Conservation (phyloP, 2,888 invertebrate genomes). For the Atrina japonica region DNA sequence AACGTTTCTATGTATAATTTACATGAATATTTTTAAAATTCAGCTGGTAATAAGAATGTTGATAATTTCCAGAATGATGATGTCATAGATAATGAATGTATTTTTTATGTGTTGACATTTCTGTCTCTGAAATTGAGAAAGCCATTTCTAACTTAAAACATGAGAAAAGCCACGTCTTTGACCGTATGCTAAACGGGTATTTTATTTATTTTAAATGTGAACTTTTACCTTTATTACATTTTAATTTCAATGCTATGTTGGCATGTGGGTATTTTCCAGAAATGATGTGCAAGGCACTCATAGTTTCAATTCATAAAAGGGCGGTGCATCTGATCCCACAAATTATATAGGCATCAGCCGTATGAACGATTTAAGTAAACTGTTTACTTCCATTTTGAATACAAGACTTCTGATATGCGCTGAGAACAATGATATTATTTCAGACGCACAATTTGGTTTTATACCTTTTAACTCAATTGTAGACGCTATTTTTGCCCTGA, state of each 20-base stretch:
- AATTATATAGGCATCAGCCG: conserved; percentile 45
- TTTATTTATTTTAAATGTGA: conserved; percentile 30
- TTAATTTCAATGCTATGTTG: conserved; percentile 38
- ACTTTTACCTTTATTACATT: conserved; percentile 10
- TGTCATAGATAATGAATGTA: conserved; percentile 10
- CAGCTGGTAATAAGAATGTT: background rate
- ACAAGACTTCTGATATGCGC: conserved; percentile 38
- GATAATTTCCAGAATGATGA: background rate
- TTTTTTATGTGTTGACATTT: conserved; percentile 5
- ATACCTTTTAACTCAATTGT: conserved; percentile 31
- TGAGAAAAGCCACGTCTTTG: conserved; percentile 35
- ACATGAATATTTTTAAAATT: background rate
- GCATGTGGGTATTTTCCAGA: conserved; percentile 30
- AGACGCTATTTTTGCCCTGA: conserved; percentile 47
- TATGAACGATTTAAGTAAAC: conserved; percentile 42
- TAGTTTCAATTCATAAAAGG: conserved; percentile 46
- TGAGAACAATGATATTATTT: conserved; percentile 28
- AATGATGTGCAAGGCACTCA: conserved; percentile 39
- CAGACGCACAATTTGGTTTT: conserved; percentile 51
- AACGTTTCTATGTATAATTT: too few species aligned
- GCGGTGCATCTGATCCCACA: conserved; percentile 30
- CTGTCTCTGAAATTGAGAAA: conserved; percentile 14
- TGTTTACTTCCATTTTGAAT: conserved; percentile 46
- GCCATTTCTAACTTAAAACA: conserved; percentile 1
- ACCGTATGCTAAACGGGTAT: conserved; percentile 42